These are phyloP conservation scores for Macquaria australasica DNA, from an alignment of 2,113 vertebrate genomes.

Conservation along the genomic window DNA sequence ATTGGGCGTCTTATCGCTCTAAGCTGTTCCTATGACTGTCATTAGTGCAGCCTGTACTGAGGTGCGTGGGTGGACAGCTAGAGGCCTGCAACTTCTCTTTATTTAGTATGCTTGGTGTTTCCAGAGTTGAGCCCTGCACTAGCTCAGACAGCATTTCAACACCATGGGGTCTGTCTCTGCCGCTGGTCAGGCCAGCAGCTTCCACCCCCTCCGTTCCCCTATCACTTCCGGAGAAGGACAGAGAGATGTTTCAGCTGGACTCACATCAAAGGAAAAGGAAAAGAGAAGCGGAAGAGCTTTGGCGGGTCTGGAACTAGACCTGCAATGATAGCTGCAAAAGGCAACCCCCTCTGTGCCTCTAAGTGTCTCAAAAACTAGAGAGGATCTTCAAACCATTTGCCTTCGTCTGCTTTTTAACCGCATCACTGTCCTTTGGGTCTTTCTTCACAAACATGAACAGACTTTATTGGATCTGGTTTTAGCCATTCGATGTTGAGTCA, in stretches of 20 bases:
- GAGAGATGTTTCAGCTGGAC: slow-evolving; percentile 67
- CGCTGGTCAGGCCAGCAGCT: slow-evolving; percentile 12
- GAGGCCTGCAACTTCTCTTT: slow-evolving; percentile 61
- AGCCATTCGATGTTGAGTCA: slow-evolving; percentile 16
- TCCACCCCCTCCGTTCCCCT: slow-evolving; percentile 59
- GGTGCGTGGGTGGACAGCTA: slow-evolving; percentile 63
- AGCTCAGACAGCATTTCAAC: slow-evolving; percentile 79
- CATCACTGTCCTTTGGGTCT: neutral
- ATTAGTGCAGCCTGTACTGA: slow-evolving; percentile 27
- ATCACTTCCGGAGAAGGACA: slow-evolving; percentile 72
- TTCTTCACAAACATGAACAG: neutral
- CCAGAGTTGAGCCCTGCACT: slow-evolving; percentile 64
- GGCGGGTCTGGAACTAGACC: slow-evolving; percentile 22
- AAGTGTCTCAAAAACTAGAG: neutral
- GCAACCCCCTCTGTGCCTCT: neutral
- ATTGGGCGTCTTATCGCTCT: slow-evolving; percentile 53
- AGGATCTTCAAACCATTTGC: slow-evolving; percentile 11
- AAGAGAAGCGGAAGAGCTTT: slow-evolving; percentile 59
- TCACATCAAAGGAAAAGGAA: slow-evolving; percentile 70
- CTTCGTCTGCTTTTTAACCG: slow-evolving; percentile 7
- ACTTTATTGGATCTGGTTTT: neutral
- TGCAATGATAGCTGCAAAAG: slow-evolving; percentile 52
- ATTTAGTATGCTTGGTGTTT: slow-evolving; percentile 63
- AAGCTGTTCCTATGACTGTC: slow-evolving; percentile 51
- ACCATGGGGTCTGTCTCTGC: slow-evolving; percentile 52